These are phyloP conservation scores for Crepidodera aurea DNA, from an alignment of 2,888 invertebrate genomes.

Conservation along the genomic window DNA sequence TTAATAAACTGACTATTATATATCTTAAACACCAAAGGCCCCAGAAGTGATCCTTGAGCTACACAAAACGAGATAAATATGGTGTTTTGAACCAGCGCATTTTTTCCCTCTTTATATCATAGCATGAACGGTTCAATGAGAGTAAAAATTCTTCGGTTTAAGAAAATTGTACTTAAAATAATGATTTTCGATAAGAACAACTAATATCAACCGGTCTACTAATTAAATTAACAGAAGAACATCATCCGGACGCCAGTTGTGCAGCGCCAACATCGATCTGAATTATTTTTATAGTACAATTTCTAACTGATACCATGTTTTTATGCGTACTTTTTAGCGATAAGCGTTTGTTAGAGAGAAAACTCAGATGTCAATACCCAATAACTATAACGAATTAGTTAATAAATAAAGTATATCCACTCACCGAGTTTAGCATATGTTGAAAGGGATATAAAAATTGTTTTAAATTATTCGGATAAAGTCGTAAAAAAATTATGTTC, in stretches of 20 bases:
- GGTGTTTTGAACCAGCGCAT: no score
- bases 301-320: slow-evolving; percentile 25
- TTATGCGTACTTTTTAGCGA: slow-evolving; percentile 2
- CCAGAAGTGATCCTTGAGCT: no score
- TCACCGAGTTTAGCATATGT: background rate
- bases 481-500: no score
- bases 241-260: slow-evolving; percentile 32
- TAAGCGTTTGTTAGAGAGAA: background rate
- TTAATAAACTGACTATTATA: no score
- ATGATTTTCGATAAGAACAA: slow-evolving; percentile 1
- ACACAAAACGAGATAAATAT: no score
- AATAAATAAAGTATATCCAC: background rate
- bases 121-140: no score
- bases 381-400: slow-evolving; percentile 12
- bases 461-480: no score
- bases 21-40: no score
- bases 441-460: no score
- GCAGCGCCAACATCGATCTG: slow-evolving; percentile 32
- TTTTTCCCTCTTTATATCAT: no score
- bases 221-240: slow-evolving; percentile 27
- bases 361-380: slow-evolving; percentile 1
- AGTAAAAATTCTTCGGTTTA: no score
- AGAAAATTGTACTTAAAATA: background rate
- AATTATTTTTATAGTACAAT: slow-evolving; percentile 33
- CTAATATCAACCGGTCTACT: slow-evolving; percentile 13